Percentiles rank a stretch among this genome's conserved stretches.
These are phyloP conservation scores for Aporophyla nigra DNA, from an alignment of 2,888 invertebrate genomes.

Conservation along the genomic window DNA sequence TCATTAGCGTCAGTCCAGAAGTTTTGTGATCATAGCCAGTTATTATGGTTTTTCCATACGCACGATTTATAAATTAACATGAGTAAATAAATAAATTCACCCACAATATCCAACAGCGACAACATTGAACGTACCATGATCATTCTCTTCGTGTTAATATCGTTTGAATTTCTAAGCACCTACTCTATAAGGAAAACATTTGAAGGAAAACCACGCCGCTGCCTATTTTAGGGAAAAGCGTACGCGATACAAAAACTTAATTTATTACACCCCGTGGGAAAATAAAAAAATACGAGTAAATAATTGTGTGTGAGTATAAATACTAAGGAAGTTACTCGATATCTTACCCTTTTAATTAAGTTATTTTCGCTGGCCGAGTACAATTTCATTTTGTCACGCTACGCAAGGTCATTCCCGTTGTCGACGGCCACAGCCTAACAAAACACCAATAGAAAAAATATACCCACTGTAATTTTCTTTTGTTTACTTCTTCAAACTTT, in stretches of 20 bases:
- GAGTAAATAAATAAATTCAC: background rate
- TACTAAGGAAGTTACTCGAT: conserved; percentile 68
- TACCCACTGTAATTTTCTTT: conserved; percentile 27
- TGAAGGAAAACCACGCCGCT: conserved; percentile 42
- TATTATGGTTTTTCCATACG: background rate
- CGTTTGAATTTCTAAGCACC: conserved; percentile 45
- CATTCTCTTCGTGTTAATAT: conserved; percentile 40
- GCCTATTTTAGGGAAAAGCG: conserved; percentile 36
- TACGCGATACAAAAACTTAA: conserved; percentile 52
- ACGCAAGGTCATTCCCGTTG: conserved; percentile 76
- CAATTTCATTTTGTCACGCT: conserved; percentile 80
- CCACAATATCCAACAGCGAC: background rate
- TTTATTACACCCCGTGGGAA: conserved; percentile 61
- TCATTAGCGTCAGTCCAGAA: background rate
- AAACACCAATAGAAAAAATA: conserved; percentile 2
- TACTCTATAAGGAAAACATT: conserved; percentile 50
- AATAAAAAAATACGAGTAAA: conserved; percentile 61
- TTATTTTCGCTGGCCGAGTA: conserved; percentile 70
- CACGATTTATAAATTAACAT: background rate
- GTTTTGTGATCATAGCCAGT: no score
- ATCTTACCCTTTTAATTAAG: conserved; percentile 78
- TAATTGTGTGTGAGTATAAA: conserved; percentile 66
- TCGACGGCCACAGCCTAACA: conserved; percentile 49
- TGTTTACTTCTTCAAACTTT: background rate
- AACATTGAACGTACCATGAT: conserved; percentile 1